These are phyloP conservation scores for Felis catus DNA, from an alignment of 2,113 vertebrate species.

Conservation along the genomic window DNA sequence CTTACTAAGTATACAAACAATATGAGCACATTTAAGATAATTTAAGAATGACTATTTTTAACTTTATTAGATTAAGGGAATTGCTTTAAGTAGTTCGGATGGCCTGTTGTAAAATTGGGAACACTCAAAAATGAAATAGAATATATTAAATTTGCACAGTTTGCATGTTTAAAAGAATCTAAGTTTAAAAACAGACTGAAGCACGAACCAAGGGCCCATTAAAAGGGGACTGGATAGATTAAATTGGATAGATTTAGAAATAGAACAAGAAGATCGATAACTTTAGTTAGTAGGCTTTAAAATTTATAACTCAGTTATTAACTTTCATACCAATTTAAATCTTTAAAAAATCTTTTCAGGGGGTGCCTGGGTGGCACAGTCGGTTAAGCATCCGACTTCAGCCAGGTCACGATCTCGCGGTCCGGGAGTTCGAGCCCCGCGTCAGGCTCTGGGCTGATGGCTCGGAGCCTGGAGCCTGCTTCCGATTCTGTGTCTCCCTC, in stretches of 20 bases:
- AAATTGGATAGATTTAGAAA: conserved; percentile 25
- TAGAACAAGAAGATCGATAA: not conserved
- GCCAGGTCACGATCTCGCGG: too few relatives aligned
- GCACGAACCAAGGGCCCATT: not conserved
- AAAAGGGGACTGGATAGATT: not conserved
- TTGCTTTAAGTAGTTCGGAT: not conserved
- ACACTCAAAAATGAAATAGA: not conserved
- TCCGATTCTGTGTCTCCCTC: too few relatives aligned
- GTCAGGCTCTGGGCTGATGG: too few relatives aligned
- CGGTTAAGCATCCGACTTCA: too few relatives aligned
- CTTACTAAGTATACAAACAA: not conserved
- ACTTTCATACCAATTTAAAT: conserved; percentile 21
- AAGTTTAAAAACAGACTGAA: conserved; percentile 3
- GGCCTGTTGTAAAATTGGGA: not conserved
- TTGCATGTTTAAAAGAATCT: not conserved
- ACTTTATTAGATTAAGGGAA: conserved; percentile 7
- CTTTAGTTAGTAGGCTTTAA: conserved; percentile 3
- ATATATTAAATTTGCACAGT: not conserved
- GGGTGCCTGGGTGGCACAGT: too few relatives aligned
- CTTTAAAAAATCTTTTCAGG: not conserved
- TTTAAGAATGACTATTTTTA: not conserved
- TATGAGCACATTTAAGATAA: conserved; percentile 13
- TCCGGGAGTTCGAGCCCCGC: too few relatives aligned
- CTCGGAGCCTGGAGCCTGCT: too few relatives aligned
- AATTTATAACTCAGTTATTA: conserved; percentile 40